Conservation (phyloP, 2,888 invertebrate genomes). For the Byasa hedistus region DNA sequence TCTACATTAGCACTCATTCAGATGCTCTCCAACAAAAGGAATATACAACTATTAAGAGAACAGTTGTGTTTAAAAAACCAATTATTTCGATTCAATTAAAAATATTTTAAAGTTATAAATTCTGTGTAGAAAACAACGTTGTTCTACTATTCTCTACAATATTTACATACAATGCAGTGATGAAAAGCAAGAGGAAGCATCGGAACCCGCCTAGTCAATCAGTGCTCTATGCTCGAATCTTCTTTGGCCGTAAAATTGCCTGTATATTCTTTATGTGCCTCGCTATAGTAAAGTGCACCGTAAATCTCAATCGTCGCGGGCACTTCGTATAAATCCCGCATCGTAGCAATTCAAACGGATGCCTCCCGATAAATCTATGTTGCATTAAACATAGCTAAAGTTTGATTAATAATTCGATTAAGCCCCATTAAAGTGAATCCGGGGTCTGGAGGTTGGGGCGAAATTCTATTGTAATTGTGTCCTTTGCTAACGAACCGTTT, state of each 20-base stretch:
- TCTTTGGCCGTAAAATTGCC: neutral
- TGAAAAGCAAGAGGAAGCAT: too few relatives aligned
- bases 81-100: too few relatives aligned
- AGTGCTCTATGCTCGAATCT: neutral
- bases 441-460: neutral
- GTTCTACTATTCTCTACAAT: too few relatives aligned
- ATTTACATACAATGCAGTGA: too few relatives aligned
- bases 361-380: slow-evolving; percentile 15
- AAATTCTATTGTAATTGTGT: slow-evolving; percentile 16
- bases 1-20: too few relatives aligned
- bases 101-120: too few relatives aligned
- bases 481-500: slow-evolving; percentile 18
- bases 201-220: too few relatives aligned
- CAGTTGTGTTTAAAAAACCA: too few relatives aligned
- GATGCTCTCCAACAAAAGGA: too few relatives aligned
- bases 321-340: slow-evolving; percentile 14
- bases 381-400: slow-evolving; percentile 16
- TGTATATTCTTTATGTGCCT: slow-evolving; percentile 12
- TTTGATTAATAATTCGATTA: slow-evolving; percentile 25
- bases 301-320: slow-evolving; percentile 18
- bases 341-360: slow-evolving; percentile 15
- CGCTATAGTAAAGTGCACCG: slow-evolving; percentile 17
- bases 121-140: too few relatives aligned
- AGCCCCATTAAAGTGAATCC: slow-evolving; percentile 19
- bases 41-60: too few relatives aligned